Evolutionary conservation across 2,888 invertebrate genomes (phyloP), one percentile per base, ranked within the genome.

Genomic region (Drosophila birchii): DNA sequence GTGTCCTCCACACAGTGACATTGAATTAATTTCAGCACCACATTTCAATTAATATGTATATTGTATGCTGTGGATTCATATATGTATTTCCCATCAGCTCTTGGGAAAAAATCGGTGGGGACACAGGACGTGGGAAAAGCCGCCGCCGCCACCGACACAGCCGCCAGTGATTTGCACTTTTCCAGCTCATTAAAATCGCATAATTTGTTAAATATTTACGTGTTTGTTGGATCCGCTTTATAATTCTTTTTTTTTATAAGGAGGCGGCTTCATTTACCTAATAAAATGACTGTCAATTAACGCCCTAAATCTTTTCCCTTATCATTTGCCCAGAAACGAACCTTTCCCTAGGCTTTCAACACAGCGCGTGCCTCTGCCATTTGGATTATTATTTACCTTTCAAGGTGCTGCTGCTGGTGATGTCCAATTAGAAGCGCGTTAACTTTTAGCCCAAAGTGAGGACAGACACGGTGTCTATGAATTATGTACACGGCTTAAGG

Each of bases 201-300:
- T 89, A 86, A 86, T 89, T 86, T 82, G 86, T 86, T 80, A 80
- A 86, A 89, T 88, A 86, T 89, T 89, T 82, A 86, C 84, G 87
- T 49, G 78, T 78, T 72, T 80, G 71, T 82, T 69, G 76, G 76
- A 76, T 74, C 45, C 47, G 66, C 78, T 62, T 36, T 45, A 76
- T 43, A 70, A 51, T 16, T 14, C 14, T 20, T 51, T 20, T 34
- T 51, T 36, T 23, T 20, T 5, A 20, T 16, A 23, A 34, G 41
- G 60, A 54, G 45, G 53, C 20, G 29, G 76, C 79, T 58, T 82
- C 78, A 83, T 78, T 89, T 82, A 77, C 80, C 88, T 89, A 88
- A 86, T 86, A 86, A 83, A 86, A 89, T 86, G 88, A 86, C 89
- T 86, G 84, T 88, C 86, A 86, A 86, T 86, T 89, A 89, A 78